phyloP scores from a whole-genome alignment of 2,113 vertebrate species.

The Malaclemys terrapin region DNA sequence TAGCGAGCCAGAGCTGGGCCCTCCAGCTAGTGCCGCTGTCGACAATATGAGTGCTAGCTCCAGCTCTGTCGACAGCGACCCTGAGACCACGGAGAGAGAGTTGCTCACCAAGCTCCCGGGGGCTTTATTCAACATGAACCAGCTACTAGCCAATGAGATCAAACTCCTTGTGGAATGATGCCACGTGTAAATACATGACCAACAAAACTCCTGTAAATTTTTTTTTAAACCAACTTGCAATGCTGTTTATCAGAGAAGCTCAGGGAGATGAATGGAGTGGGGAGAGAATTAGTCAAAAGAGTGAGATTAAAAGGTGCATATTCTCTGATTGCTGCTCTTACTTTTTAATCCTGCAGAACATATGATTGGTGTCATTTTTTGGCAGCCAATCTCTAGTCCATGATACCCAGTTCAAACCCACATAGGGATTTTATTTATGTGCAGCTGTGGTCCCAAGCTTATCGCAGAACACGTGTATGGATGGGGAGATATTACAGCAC shows the following conservation, averaged over 20 bases:
- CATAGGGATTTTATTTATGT: background rate
- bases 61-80: conserved; percentile 89
- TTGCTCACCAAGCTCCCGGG: conserved; percentile 86
- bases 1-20: conserved; percentile 86
- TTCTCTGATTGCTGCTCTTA: conserved; percentile 48
- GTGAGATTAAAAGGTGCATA: conserved; percentile 24
- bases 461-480: conserved; percentile 23
- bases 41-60: conserved; percentile 89
- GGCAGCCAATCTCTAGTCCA: conserved; percentile 8
- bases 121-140: conserved; percentile 88
- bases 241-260: conserved; percentile 83
- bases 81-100: conserved; percentile 87
- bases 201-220: conserved; percentile 78
- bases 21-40: conserved; percentile 83
- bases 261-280: conserved; percentile 57
- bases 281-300: conserved; percentile 18
- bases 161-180: conserved; percentile 85
- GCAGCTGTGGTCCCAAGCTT: conserved; percentile 20
- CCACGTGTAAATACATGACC: conserved; percentile 78
- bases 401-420: conserved; percentile 15
- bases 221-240: conserved; percentile 81
- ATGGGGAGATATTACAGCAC: background rate
- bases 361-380: conserved; percentile 27
- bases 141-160: conserved; percentile 87
- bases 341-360: background rate